Base-by-base conservation (phyloP, 2,888 invertebrate genomes). In the Zygaena filipendulae region DNA sequence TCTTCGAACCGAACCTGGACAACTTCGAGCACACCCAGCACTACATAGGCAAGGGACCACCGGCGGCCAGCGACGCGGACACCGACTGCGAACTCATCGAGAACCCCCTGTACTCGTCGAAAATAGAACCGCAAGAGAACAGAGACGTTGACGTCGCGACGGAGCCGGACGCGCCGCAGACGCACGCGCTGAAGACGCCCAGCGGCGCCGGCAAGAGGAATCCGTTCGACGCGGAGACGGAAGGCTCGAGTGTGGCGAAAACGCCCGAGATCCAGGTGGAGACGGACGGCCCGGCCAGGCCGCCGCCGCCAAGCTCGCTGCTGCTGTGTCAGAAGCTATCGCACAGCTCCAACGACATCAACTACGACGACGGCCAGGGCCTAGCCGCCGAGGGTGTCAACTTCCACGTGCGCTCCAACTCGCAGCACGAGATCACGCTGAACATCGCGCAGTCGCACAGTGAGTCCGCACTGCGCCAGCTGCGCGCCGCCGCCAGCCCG, bases 361-460 rank as follows among this genome's bases (percentile, higher is more conserved):
- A 84, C 31, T 75, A 59, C 22, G 63, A 67, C 2, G 53, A 68
- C 12, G 41, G 39, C 25, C 41, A 49, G 5, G 35, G 37, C 2
- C 24, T 35, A 8, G 29, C 18, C 3, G 14, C 43, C 3, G 49
- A 50, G 2, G 51, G 51, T 0, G 66, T 50, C 1, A 68, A 58
- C 30, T 69, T 44, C 33, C 66, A 67, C 12, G 58, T 66, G 13
- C 68, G 86, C 5, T 84, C 84, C 1, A 84, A 77, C 42, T 85
- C 85, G 2, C 86, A 84, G 55, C 87, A 83, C 20, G 88, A 91
- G 47, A 81, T 91, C 11, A 82, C 83, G 13, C 50, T 88, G 46
- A 88, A 87, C 42, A 87, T 93, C 39, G 86, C 86, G 1, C 85
- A 88, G 36, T 90, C 90, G 1, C 90, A 91, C 49, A 90, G 90